Conservation (phyloP, 2,113 vertebrate species). For the Myotis lucifugus region DNA sequence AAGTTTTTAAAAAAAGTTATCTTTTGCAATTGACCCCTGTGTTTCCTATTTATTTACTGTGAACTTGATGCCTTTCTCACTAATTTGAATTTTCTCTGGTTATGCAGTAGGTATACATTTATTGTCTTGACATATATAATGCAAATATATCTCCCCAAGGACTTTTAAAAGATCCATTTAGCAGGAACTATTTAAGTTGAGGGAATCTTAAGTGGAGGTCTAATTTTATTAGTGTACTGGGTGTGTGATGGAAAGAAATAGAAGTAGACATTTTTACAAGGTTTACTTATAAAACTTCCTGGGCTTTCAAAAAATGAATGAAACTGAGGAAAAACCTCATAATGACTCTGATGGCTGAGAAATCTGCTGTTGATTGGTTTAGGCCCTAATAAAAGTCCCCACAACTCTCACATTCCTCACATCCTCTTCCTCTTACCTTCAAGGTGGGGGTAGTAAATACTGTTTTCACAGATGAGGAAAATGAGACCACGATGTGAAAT, state of each 20-base stretch:
- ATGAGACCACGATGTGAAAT: constrained; percentile 27
- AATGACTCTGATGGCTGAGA: constrained; percentile 33
- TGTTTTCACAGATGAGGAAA: constrained; percentile 41
- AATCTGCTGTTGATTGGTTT: neutral
- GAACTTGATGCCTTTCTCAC: constrained; percentile 33
- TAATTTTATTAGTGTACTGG: constrained; percentile 63
- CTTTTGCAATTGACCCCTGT: no score
- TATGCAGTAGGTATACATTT: constrained; percentile 7
- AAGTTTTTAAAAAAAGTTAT: neutral
- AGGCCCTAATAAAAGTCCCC: neutral
- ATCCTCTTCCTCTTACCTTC: neutral
- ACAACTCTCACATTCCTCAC: neutral
- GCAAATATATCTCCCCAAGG: constrained; percentile 53
- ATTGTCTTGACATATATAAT: constrained; percentile 65
- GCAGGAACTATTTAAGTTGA: constrained; percentile 61
- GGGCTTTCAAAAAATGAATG: constrained; percentile 47
- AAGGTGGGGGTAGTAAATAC: constrained; percentile 19
- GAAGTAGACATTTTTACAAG: constrained; percentile 65
- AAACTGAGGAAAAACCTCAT: constrained; percentile 25
- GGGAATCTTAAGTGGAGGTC: constrained; percentile 53
- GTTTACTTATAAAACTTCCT: constrained; percentile 66
- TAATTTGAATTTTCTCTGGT: constrained; percentile 61
- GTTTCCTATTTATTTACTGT: neutral
- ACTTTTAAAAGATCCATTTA: constrained; percentile 66
- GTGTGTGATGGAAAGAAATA: constrained; percentile 22